Evolutionary conservation across 2,797 vertebrate species (phyloP).

Genomic region (Ammospiza maritima): DNA sequence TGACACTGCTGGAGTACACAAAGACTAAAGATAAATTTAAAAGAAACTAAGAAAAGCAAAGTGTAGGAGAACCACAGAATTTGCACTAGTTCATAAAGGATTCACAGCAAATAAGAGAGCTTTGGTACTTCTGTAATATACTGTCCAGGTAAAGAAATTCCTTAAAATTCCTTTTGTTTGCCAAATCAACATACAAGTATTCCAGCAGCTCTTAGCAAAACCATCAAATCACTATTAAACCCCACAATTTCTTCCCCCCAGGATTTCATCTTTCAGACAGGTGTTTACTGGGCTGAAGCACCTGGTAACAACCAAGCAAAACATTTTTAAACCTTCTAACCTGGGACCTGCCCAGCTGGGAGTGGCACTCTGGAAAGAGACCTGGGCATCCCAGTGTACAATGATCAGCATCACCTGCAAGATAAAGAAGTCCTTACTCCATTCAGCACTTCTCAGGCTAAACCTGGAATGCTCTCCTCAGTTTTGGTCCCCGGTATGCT

Average conservation of each 20-base stretch:
- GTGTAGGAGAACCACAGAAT: background rate
- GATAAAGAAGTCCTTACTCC: background rate
- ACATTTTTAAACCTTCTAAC: background rate
- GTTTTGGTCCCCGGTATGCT: background rate
- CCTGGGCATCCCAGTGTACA: background rate
- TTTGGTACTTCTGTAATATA: background rate
- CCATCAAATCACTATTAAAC: background rate
- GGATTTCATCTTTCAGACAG: background rate
- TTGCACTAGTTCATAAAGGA: background rate
- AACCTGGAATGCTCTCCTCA: background rate
- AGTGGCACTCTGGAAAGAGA: background rate
- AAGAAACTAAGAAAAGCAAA: background rate
- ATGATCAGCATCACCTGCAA: background rate
- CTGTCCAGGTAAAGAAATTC: background rate
- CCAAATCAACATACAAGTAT: background rate
- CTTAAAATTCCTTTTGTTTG: background rate
- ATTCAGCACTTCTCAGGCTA: background rate
- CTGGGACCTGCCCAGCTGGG: background rate
- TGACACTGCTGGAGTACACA: background rate
- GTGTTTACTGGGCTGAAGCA: background rate
- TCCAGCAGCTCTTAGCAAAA: background rate
- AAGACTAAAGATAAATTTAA: background rate
- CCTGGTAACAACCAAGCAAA: background rate
- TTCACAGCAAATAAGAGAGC: background rate
- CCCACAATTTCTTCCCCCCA: background rate